Percentiles rank a stretch among this genome's conserved stretches.
Conservation (phyloP, 2,888 invertebrate genomes). For the Trichopoda pennipes region DNA sequence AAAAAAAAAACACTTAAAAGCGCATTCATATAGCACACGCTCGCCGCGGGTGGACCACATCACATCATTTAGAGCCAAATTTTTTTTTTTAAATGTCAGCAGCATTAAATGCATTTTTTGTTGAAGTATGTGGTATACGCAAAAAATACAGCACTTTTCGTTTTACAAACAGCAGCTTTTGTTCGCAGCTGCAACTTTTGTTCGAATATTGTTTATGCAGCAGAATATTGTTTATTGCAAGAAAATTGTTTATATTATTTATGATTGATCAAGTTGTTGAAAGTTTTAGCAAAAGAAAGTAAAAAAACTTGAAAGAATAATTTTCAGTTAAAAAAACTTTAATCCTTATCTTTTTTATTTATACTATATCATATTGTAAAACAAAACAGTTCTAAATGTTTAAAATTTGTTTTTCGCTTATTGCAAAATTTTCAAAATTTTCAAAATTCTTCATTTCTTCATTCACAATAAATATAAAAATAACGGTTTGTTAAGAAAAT, state of each 20-base stretch:
- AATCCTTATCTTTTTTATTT: too few species aligned
- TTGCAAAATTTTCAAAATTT: too few species aligned
- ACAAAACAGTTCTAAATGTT: too few species aligned
- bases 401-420: too few species aligned
- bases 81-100: constrained; percentile 46
- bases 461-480: too few species aligned
- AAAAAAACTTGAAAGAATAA: background rate
- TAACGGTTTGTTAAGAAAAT: too few species aligned
- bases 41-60: constrained; percentile 60
- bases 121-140: background rate
- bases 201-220: constrained; percentile 37
- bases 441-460: too few species aligned
- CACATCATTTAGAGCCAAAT: constrained; percentile 35
- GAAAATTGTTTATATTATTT: background rate
- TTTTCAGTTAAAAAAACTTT: background rate
- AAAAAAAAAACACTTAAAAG: constrained; percentile 12
- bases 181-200: constrained; percentile 14
- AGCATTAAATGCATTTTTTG: constrained; percentile 25
- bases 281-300: background rate
- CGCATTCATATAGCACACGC: constrained; percentile 37
- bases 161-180: constrained; percentile 16
- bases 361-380: too few species aligned
- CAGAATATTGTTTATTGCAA: background rate
- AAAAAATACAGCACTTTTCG: background rate
- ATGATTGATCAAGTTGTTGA: constrained; percentile 37